These are phyloP conservation scores for Plotosus lineatus DNA, from an alignment of 2,113 vertebrate genomes.

Conservation along the genomic window DNA sequence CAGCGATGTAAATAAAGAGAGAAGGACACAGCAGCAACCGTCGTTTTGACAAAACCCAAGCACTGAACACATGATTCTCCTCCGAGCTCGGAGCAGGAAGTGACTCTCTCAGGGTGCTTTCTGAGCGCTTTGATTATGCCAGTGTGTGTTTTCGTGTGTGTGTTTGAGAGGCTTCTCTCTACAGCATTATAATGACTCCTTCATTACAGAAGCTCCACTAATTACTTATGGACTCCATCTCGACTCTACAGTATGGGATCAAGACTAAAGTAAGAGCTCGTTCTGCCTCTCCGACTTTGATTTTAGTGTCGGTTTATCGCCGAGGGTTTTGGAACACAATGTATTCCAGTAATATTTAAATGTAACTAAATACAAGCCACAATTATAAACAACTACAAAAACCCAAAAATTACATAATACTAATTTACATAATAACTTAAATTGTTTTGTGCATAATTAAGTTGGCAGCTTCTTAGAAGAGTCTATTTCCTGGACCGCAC, in stretches of 20 bases:
- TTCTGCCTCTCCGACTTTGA: background rate
- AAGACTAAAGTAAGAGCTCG: conserved; percentile 71
- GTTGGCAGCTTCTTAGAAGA: background rate
- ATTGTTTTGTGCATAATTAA: background rate
- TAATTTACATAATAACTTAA: too few relatives aligned
- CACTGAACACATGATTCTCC: conserved; percentile 47
- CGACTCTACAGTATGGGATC: conserved; percentile 69
- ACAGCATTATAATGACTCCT: conserved; percentile 30
- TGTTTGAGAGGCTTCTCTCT: background rate
- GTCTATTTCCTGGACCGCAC: background rate
- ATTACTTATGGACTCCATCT: conserved; percentile 63
- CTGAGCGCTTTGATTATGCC: conserved; percentile 35
- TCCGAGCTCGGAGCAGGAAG: conserved; percentile 74
- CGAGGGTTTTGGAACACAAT: background rate
- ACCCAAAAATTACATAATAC: background rate
- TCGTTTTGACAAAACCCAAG: conserved; percentile 39
- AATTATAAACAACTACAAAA: background rate
- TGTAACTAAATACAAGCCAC: too few relatives aligned
- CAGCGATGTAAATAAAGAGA: background rate
- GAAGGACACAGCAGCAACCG: conserved; percentile 30
- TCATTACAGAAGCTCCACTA: conserved; percentile 28
- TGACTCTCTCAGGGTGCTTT: conserved; percentile 57
- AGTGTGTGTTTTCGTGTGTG: conserved; percentile 29
- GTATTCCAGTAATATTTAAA: background rate
- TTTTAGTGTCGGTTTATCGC: background rate